phyloP scores from a whole-genome alignment of 2,113 vertebrate genomes.

The Petrocephalus zakoni region DNA sequence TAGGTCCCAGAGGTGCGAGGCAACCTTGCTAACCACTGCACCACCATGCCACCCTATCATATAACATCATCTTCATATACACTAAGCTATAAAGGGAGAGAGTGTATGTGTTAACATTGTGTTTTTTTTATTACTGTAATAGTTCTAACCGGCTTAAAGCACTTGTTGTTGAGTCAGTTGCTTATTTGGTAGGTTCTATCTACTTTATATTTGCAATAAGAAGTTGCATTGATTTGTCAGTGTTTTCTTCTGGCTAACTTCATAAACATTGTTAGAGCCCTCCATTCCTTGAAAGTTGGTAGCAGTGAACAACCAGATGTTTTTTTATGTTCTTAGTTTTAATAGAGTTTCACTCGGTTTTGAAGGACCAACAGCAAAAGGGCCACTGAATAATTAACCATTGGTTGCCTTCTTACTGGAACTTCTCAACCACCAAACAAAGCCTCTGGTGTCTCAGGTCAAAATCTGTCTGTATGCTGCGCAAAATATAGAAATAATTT shows the following conservation, averaged over 20 bases:
- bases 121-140: not conserved
- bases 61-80: not conserved
- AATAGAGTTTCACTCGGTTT: not conserved
- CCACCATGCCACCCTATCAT: not conserved
- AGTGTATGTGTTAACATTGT: not conserved
- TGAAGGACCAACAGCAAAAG: not conserved
- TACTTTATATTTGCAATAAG: not conserved
- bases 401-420: not conserved
- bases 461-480: not conserved
- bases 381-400: not conserved
- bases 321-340: not conserved
- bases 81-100: not conserved
- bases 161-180: not conserved
- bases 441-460: not conserved
- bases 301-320: not conserved
- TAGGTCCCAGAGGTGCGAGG: not conserved
- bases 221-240: not conserved
- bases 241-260: not conserved
- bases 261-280: not conserved
- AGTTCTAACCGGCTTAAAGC: not conserved
- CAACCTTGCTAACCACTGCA: not conserved
- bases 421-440: not conserved
- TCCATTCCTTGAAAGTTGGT: not conserved
- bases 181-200: not conserved
- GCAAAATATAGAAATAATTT: not conserved